Evolutionary conservation across 2,797 vertebrate genomes (phyloP).

Genomic region (Euthynnus affinis): DNA sequence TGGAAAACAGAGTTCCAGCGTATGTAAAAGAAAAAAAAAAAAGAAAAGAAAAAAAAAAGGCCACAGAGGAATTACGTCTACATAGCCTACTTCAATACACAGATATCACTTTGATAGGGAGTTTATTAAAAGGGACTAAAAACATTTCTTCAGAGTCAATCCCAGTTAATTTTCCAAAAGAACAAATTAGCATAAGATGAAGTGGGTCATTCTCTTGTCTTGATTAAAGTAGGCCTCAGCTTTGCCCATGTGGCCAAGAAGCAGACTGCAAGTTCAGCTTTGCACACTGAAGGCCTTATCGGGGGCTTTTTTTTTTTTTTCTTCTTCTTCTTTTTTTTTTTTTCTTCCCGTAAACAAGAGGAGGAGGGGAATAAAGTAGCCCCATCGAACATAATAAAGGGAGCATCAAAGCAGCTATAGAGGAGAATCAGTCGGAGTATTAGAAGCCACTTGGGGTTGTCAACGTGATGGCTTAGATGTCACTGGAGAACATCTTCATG

Average conservation of each 20-base stretch:
- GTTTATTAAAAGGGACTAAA: constrained; percentile 47
- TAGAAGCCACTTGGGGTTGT: constrained; percentile 82
- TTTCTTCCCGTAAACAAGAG: constrained; percentile 63
- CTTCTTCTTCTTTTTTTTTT: constrained; percentile 9
- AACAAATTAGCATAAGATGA: constrained; percentile 72
- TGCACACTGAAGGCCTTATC: constrained; percentile 54
- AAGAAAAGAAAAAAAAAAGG: neutral
- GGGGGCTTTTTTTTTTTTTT: constrained; percentile 26
- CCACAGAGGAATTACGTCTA: constrained; percentile 47
- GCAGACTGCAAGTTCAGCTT: constrained; percentile 71
- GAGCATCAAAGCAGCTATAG: constrained; percentile 71
- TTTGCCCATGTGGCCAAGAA: constrained; percentile 73
- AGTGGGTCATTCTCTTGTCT: constrained; percentile 74
- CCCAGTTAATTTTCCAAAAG: constrained; percentile 35
- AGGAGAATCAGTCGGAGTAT: constrained; percentile 74
- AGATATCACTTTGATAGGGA: constrained; percentile 58
- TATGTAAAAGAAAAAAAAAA: constrained; percentile 13
- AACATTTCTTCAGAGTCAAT: constrained; percentile 47
- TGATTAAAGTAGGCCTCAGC: constrained; percentile 75
- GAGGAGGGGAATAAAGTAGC: constrained; percentile 54
- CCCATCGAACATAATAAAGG: constrained; percentile 69
- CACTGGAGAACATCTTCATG: constrained; percentile 80
- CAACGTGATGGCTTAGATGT: constrained; percentile 82
- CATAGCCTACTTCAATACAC: constrained; percentile 48
- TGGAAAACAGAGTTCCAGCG: constrained; percentile 24